Evolutionary conservation across 2,797 vertebrate species (phyloP).

Genomic region (Cercopithecus petaurista): DNA sequence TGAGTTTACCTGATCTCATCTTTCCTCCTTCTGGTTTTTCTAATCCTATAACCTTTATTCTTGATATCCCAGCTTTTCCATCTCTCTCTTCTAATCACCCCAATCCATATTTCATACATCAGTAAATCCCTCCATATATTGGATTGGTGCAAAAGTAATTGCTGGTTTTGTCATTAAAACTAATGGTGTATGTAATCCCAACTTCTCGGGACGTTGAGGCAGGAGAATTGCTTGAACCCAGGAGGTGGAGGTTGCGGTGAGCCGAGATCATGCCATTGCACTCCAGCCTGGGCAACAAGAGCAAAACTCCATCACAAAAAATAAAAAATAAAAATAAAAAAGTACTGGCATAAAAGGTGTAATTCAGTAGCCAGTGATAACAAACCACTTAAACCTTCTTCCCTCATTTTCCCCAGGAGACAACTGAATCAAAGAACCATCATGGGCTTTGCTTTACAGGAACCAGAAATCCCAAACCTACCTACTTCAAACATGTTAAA

Average conservation of each 20-base stretch:
- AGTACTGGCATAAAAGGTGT: not conserved
- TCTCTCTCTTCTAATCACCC: not conserved
- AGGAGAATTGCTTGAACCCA: too few species aligned
- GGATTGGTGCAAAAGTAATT: not conserved
- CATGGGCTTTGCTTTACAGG: not conserved
- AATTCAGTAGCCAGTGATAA: not conserved
- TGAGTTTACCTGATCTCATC: not conserved
- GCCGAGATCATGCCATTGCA: too few species aligned
- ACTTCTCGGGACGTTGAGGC: too few species aligned
- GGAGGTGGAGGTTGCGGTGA: too few species aligned
- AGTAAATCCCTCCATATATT: not conserved
- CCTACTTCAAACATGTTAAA: slow-evolving; percentile 2
- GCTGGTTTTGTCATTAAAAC: not conserved
- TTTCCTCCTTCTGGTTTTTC: not conserved
- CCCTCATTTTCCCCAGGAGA: not conserved
- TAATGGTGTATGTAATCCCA: not conserved
- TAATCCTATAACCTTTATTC: not conserved
- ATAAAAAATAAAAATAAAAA: not conserved
- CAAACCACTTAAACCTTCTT: not conserved
- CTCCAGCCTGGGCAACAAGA: too few species aligned
- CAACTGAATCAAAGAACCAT: not conserved
- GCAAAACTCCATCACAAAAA: too few species aligned
- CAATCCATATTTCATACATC: not conserved
- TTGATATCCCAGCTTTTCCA: not conserved
- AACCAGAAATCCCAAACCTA: not conserved